phyloP scores from a whole-genome alignment of 1,140 invertebrate species.

The Platorchestia sp. region DNA sequence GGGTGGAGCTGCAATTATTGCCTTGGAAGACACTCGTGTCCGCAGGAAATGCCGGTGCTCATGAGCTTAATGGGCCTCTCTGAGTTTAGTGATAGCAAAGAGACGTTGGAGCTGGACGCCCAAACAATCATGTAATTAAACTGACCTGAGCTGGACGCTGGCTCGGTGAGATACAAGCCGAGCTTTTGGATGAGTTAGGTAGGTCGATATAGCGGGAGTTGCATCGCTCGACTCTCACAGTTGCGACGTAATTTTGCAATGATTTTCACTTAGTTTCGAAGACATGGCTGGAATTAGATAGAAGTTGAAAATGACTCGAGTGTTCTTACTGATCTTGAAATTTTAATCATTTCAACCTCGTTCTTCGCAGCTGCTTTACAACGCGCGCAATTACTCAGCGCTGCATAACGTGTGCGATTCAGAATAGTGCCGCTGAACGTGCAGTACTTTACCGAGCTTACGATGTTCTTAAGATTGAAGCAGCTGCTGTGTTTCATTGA shows the following conservation, averaged over 20 bases:
- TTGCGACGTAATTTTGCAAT: not conserved
- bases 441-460: not conserved
- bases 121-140: not conserved
- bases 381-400: not conserved
- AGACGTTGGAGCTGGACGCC: not conserved
- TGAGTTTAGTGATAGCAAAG: slow-evolving; percentile 1
- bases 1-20: not conserved
- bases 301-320: too few relatives aligned
- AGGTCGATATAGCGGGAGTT: not conserved
- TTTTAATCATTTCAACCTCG: not conserved
- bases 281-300: too few relatives aligned
- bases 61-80: not conserved
- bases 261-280: not conserved
- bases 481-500: not conserved
- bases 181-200: not conserved
- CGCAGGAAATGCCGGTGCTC: not conserved
- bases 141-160: not conserved
- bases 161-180: not conserved
- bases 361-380: not conserved
- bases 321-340: too few relatives aligned
- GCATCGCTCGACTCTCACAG: not conserved
- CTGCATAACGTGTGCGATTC: not conserved
- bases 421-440: not conserved
- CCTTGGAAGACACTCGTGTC: not conserved
- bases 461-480: too few relatives aligned